Percentiles rank a stretch among this genome's conserved stretches.
phyloP scores from a whole-genome alignment of 64 coral and sea anemone species.

The Montipora foliosa region DNA sequence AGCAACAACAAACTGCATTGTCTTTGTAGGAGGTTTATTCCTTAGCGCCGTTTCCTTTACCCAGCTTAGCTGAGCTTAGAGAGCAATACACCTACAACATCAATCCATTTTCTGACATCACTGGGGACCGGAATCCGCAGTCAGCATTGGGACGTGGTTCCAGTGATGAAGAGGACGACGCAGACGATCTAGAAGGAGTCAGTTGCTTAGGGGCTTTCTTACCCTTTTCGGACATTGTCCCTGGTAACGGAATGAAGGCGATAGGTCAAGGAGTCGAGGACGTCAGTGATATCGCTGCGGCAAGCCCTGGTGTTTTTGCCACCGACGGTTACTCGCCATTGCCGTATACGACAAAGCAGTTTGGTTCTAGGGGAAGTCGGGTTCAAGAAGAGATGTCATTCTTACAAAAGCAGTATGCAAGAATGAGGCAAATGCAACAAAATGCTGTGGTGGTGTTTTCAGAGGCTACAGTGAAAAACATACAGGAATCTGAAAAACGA shows the following conservation, averaged over 20 bases:
- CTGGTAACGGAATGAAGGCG: conserved; percentile 42
- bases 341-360: conserved; percentile 80
- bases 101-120: conserved; percentile 83
- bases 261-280: conserved; percentile 46
- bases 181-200: conserved; percentile 75
- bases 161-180: conserved; percentile 97
- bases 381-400: conserved; percentile 76
- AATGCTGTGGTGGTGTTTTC: conserved; percentile 98
- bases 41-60: conserved; percentile 92
- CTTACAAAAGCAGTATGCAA: conserved; percentile 90
- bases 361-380: conserved; percentile 40
- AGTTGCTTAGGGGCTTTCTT: conserved; percentile 91
- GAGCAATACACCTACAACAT: conserved; percentile 99
- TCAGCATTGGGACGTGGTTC: conserved; percentile 75
- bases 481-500: conserved; percentile 86
- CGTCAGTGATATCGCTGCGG: conserved; percentile 79
- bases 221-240: conserved; percentile 86
- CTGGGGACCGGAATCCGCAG: conserved; percentile 24
- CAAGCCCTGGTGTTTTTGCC: conserved; percentile 90
- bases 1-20: neutral
- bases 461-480: conserved; percentile 89
- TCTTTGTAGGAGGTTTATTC: conserved; percentile 85
- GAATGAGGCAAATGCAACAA: conserved; percentile 96
- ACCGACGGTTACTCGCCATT: conserved; percentile 81
- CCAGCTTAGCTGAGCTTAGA: conserved; percentile 91